phyloP scores from a whole-genome alignment of 1,140 invertebrate species.

The Dinothrombium tinctorium region DNA sequence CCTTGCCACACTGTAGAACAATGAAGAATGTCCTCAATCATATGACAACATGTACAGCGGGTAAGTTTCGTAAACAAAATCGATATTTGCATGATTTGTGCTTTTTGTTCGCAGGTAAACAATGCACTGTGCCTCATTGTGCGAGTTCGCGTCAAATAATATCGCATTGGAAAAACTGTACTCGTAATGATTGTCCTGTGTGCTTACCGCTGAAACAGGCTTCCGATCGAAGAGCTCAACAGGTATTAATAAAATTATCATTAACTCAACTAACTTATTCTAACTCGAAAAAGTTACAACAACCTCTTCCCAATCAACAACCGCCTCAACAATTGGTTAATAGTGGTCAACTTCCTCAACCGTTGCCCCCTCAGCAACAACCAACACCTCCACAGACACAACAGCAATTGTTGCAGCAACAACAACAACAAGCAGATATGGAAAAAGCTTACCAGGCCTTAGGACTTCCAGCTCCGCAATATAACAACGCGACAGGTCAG shows the following conservation, averaged over 20 bases:
- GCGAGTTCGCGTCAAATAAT: constrained; percentile 96
- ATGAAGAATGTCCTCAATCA: constrained; percentile 99
- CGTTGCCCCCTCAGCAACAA: constrained; percentile 24
- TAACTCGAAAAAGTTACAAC: background rate
- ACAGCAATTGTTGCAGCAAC: constrained; percentile 14
- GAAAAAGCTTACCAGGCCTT: constrained; percentile 55
- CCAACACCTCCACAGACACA: constrained; percentile 11
- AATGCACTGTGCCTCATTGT: constrained; percentile 76
- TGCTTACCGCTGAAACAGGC: constrained; percentile 90
- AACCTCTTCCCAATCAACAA: constrained; percentile 1
- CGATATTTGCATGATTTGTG: background rate
- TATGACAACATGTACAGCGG: constrained; percentile 89
- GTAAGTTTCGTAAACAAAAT: constrained; percentile 21
- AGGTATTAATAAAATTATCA: background rate
- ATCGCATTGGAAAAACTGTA: constrained; percentile 96
- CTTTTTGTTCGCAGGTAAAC: constrained; percentile 27
- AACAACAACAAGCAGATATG: constrained; percentile 23
- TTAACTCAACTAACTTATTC: no score
- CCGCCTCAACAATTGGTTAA: constrained; percentile 1
- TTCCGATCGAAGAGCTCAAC: constrained; percentile 39
- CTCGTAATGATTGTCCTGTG: constrained; percentile 78
- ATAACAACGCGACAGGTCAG: constrained; percentile 15
- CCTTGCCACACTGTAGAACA: constrained; percentile 83
- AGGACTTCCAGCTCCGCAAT: constrained; percentile 33
- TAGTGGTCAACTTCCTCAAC: background rate